Evolutionary conservation across 2,113 vertebrate genomes (phyloP), one percentile per base, ranked within the genome.

Genomic region (Caracal caracal): DNA sequence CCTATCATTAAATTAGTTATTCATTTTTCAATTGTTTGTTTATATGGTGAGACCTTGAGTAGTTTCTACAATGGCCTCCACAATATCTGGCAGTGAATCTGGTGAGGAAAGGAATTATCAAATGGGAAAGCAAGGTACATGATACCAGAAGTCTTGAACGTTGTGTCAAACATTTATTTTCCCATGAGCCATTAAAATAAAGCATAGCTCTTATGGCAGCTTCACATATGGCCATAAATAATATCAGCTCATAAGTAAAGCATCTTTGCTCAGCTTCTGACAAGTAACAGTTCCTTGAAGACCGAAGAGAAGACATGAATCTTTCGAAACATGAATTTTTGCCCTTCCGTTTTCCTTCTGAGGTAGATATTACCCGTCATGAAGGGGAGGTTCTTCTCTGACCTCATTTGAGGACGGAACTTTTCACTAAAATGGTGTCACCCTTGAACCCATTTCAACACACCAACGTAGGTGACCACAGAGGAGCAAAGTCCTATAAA

Each of bases 391-490:
- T 83, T 95, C 59, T 90, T 94, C 71, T 80, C 19, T 98, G 96
- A 98, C 96, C 96, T 98, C 90, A 82, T 97, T 98, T 80, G 20
- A 40, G 15, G 43, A 93, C 90, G 98, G 98, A 98, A 98, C 40
- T 82, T 96, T 97, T 97, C 85, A 96, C 43, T 61, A 53, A 96
- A 97, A 95, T 73, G 47, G 71, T 85, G 81, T 96, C 90, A 95
- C 63, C 63, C 59, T 61, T 83, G 35, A 97, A 94, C 70, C 61
- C 76, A 90, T 93, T 83, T 35, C 5, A 1, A 82, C 49, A 90
- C 68, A 16, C 66, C 90, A 75, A 97, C 96, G 79, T 78, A 96
- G 51, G 83, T 49, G 91, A 97, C 96, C 96, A 92, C 96, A 95
- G 65, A 93, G 89, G 20, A 66, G 10, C 19, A 68, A 84, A 92